Evolutionary conservation across 2,888 invertebrate genomes (phyloP).

Genomic region (Erebia epiphron): DNA sequence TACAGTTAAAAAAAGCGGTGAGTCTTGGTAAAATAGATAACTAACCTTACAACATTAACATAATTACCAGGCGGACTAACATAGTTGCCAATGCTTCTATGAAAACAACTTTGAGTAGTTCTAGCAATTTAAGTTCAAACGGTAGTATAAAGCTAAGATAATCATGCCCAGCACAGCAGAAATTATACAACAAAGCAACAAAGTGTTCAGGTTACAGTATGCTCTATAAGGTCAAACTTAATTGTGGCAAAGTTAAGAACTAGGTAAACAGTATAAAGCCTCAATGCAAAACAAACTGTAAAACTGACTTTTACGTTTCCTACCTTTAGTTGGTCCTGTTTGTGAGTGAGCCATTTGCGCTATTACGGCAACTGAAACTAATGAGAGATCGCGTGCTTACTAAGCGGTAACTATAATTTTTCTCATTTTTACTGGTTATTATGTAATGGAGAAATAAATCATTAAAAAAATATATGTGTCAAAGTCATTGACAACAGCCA

Average conservation of each 20-base stretch:
- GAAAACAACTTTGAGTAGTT: not conserved
- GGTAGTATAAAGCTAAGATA: too few species aligned
- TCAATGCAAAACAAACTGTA: conserved; percentile 19
- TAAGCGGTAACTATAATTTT: conserved; percentile 10
- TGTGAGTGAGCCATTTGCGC: conserved; percentile 20
- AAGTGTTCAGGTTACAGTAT: not conserved
- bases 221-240: not conserved
- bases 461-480: too few species aligned
- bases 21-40: too few species aligned
- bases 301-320: conserved; percentile 16
- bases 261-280: conserved; percentile 1
- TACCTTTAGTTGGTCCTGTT: conserved; percentile 23
- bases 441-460: too few species aligned
- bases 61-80: too few species aligned
- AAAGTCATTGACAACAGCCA: too few species aligned
- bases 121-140: too few species aligned
- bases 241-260: conserved; percentile 5
- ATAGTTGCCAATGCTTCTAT: not conserved
- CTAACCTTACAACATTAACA: too few species aligned
- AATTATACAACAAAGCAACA: not conserved
- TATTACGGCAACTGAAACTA: conserved; percentile 17
- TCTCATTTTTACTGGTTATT: not conserved
- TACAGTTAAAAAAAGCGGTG: too few species aligned
- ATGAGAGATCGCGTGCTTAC: conserved; percentile 21
- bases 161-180: not conserved